Percentiles rank a stretch among this genome's conserved stretches.
phyloP scores from a whole-genome alignment of 2,797 vertebrate genomes.

The Hipposideros larvatus region DNA sequence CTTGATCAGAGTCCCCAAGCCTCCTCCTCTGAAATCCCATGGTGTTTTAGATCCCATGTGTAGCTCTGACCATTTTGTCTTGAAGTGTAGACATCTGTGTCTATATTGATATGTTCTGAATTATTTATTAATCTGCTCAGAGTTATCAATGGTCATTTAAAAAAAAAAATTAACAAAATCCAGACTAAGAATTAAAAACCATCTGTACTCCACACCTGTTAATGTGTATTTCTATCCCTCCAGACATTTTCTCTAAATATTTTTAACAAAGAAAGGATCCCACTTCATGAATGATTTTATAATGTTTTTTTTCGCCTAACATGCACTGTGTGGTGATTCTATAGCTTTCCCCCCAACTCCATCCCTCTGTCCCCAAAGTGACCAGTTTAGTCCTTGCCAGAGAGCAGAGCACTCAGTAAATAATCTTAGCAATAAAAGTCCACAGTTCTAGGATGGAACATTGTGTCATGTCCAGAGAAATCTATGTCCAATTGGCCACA shows the following conservation, averaged over 20 bases:
- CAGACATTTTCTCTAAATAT: background rate
- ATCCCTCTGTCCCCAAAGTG: background rate
- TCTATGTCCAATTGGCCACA: background rate
- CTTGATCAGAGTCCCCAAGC: background rate
- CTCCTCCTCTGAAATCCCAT: background rate
- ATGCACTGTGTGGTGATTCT: background rate
- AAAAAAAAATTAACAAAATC: background rate
- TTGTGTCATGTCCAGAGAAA: background rate
- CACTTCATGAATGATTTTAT: background rate
- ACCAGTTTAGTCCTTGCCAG: background rate
- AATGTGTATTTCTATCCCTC: background rate
- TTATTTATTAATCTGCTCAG: background rate
- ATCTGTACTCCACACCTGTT: background rate
- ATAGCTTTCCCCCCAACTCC: background rate
- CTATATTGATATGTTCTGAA: background rate
- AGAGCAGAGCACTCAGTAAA: background rate
- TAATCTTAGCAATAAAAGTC: background rate
- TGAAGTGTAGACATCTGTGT: constrained; percentile 3
- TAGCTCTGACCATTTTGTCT: background rate
- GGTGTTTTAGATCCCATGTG: background rate
- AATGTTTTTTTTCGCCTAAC: background rate
- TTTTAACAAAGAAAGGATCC: constrained; percentile 35
- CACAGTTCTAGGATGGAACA: background rate
- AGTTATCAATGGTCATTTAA: background rate
- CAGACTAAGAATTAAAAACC: constrained; percentile 19